Conservation (phyloP, 2,797 vertebrate species). For the Poecilia wingei region DNA sequence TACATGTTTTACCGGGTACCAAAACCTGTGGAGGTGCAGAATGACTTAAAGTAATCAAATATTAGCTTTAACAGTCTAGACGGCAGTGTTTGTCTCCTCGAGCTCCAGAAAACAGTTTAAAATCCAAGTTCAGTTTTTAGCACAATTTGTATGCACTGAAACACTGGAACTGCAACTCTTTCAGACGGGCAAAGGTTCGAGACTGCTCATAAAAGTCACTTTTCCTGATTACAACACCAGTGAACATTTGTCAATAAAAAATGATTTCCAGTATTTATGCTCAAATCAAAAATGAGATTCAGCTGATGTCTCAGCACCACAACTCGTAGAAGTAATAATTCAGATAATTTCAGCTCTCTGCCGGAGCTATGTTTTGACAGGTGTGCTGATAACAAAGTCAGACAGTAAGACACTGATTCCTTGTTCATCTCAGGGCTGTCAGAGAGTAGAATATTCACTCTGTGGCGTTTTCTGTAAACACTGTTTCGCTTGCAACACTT, state of each 20-base stretch:
- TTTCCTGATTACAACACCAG: neutral
- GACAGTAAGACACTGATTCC: neutral
- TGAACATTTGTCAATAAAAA: neutral
- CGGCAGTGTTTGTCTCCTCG: neutral
- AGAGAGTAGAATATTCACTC: neutral
- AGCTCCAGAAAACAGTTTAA: neutral
- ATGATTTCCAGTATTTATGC: neutral
- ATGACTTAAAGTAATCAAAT: neutral
- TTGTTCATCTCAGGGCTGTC: neutral
- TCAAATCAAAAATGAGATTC: neutral
- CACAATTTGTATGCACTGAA: neutral
- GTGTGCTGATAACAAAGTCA: neutral
- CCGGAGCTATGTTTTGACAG: neutral
- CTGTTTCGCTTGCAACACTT: neutral
- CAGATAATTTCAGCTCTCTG: neutral
- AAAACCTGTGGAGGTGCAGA: no score
- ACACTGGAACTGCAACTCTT: neutral
- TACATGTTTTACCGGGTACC: no score
- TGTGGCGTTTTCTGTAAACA: neutral
- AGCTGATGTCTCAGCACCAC: no score
- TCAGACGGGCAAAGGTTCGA: neutral
- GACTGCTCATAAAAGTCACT: neutral
- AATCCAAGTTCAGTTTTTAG: neutral
- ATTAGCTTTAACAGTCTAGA: neutral
- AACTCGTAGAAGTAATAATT: neutral